Base-by-base conservation (phyloP, 2,888 invertebrate genomes). In the Lypha dubia region DNA sequence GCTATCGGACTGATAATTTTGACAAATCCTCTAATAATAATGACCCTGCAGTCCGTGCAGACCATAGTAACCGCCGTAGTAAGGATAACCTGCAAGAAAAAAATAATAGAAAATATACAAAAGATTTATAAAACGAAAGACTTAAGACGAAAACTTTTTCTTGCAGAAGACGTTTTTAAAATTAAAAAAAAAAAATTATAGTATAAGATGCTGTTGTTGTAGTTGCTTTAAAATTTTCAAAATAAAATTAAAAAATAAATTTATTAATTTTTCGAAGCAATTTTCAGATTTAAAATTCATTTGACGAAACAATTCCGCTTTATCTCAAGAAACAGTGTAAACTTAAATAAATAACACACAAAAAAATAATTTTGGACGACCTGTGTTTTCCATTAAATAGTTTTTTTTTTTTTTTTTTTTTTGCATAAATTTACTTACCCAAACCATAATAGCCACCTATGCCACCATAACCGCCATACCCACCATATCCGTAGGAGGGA, bases 41-140 rank as follows among this genome's bases (percentile, higher is more conserved):
- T 91, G 91, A 32, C 91, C 91, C 65, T 90, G 89, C 24, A 89
- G 89, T 38, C 91, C 91, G 35, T 89, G 89, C 84, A 89, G 88
- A 83, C 91, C 90, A 15, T 90, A 90, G 82, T 90, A 87, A 28
- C 87, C 87, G 44, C 88, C 88, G 46, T 86, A 88, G 58, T 88
- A 86, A 8, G 88, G 88, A 83, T 88, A 87, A 73, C 87, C 87
- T 88, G 49, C 35, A 32, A 20, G 24, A 4, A 44, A 0, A 38
- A 11, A n/a, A n/a, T n/a, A n/a, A n/a, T n/a, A n/a, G n/a, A 24
- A 46, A 13, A 65, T 11, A 35, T 28, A 35, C 7, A 38, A 38
- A 38, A 38, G 1, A 53, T 15, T 17, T 46, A 44, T 17, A 49
- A 53, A 56, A 35, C 56, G 38, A 60, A 75, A 79, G 60, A 60